phyloP scores from a whole-genome alignment of 1,140 invertebrate species.

The Alviniconcha marisindica region DNA sequence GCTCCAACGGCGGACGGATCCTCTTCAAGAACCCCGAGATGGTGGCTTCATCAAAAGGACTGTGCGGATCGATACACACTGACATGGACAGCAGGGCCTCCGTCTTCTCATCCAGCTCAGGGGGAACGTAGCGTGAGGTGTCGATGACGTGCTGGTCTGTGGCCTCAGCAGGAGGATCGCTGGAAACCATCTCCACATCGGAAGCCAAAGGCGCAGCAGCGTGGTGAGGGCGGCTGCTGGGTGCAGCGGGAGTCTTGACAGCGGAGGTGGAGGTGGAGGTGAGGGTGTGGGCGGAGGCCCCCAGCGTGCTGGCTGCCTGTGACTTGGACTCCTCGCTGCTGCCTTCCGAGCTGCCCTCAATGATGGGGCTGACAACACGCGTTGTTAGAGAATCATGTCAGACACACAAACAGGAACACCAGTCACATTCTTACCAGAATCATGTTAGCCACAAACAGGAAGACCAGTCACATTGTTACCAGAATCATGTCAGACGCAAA shows the following conservation, averaged over 20 bases:
- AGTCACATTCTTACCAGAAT: not conserved
- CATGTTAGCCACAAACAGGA: too few species aligned
- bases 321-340: constrained; percentile 48
- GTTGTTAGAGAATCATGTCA: too few species aligned
- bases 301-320: constrained; percentile 28
- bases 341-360: constrained; percentile 66
- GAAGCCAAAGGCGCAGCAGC: not conserved
- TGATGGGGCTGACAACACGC: constrained; percentile 67
- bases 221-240: too few species aligned
- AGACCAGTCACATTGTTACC: too few species aligned
- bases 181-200: not conserved
- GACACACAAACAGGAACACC: too few species aligned
- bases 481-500: too few species aligned
- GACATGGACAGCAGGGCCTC: constrained; percentile 57
- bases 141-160: constrained; percentile 64
- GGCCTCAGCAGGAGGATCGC: not conserved
- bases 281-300: not conserved
- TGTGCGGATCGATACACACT: constrained; percentile 64
- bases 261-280: constrained; percentile 1
- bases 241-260: not conserved
- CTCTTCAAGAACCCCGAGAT: constrained; percentile 60
- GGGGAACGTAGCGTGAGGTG: constrained; percentile 59
- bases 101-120: constrained; percentile 57
- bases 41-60: constrained; percentile 72
- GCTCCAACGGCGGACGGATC: constrained; percentile 58